A percentile compares a stretch with the other conserved stretches of the same genome.
Evolutionary conservation across 2,113 vertebrate genomes (phyloP).

Genomic region (Rattus norvegicus): GRCr8 NC_086033.1:82601501-82602000

Average conservation of each 20-base stretch:
- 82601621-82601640: conserved; percentile 31
- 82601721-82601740: not conserved
- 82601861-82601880: not conserved
- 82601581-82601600: not conserved
- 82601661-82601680: conserved; percentile 61
- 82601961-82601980: conserved; percentile 35
- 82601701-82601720: conserved; percentile 31
- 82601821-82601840: conserved; percentile 26
- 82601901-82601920: conserved; percentile 9
- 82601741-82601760: conserved; percentile 38
- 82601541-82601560: conserved; percentile 36
- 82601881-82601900: conserved; percentile 23
- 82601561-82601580: conserved; percentile 7
- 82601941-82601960: conserved; percentile 60
- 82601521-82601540: conserved; percentile 43
- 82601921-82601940: conserved; percentile 32
- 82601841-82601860: not conserved
- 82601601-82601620: conserved; percentile 50
- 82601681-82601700: conserved; percentile 32
- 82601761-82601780: conserved; percentile 7
- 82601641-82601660: conserved; percentile 48
- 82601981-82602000: conserved; percentile 24
- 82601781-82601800: conserved; percentile 12
- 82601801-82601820: conserved; percentile 3
- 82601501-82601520: conserved; percentile 61